Base-by-base conservation (phyloP, 2,888 invertebrate species). In the Syrphus vitripennis region DNA sequence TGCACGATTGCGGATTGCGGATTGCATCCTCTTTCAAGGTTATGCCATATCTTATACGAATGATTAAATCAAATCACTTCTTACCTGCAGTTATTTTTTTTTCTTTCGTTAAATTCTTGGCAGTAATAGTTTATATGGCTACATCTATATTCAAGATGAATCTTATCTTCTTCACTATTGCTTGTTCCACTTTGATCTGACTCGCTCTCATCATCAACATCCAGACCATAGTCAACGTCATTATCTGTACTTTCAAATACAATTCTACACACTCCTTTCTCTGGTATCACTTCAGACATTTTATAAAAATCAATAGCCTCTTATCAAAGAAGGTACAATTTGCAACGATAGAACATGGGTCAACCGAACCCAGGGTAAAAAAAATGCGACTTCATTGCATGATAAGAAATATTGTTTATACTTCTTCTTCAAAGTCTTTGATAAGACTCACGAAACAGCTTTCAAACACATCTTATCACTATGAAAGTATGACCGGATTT, bases 301-400 rank as follows among this genome's bases (percentile, higher is more conserved):
- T 29, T 42, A 5, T 21, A 19, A 21, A 45, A 59, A 37, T 53
- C n/a, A 16, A 70, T 61, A 40, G 21, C 21, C 6, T 10, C 53
- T 34, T 31, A 57, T 45, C 59, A 59, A 42, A 19, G 59, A 21
- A 29, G 14, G 5, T 34, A 59, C 2, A 37, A 59, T 59, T 37
- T 59, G 61, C 61, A 61, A n/a, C 19, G 16, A 31, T 45, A 16
- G n/a, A 48, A 1, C n/a, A 50, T 74, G 37, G 59, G 72, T 74
- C 24, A 48, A 19, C 37, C 26, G 48, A 74, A 61, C 24, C 37
- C 31, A 19, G 24, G 19, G 3, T 16, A 16, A 7, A n/a, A n/a
- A 50, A 26, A 59, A 48, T 50, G 26, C 16, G 7, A 7, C n/a
- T 48, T 48, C n/a, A 19, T 19, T 26, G 29, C 19, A 50, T 50